Base-by-base conservation (phyloP, 1,140 invertebrate genomes). In the Cotesia glomerata region DNA sequence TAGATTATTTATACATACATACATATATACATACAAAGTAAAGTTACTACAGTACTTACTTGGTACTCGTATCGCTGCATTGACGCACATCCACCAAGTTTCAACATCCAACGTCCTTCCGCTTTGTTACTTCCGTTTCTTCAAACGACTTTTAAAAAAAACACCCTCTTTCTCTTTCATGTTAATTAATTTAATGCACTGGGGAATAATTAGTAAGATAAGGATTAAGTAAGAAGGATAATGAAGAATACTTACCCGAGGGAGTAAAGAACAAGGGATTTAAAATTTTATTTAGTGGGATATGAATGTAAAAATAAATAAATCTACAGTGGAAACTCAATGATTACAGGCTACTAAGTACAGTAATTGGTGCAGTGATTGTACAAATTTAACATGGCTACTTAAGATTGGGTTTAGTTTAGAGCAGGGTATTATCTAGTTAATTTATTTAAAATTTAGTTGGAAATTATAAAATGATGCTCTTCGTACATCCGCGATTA, bases 101-200 rank as follows among this genome's bases (percentile, higher is more conserved):
- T n/a, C 13, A 81, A 80, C 80, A 77, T 77, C 77, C 78, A 45
- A 45, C 39, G 73, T 74, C 70, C 79, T 80, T 80, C 79, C 79
- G 76, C 76, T 78, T 75, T 73, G 9, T 14, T 64, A 71, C 71
- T 71, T 68, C 71, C 59, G 52, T 56, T 52, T 14, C 39, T 59
- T 49, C 39, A 11, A 32, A 18, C 52, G n/a, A 54, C 16, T 58
- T 18, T 39, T n/a, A 4, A 8, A 63, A 5, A 16, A 9, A 32
- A 58, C 52, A 45, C 39, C 39, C 39, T 11, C 5, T 45, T 45
- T 45, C 39, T 14, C 56, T 18, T 9, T 45, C 13, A 18, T 62
- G 14, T 39, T 34, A n/a, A 26, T 26, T 26, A 1, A 26, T 26
- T 26, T 26, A 26, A 26, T 26, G 2, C 2, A 2, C 3, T 26